Percentiles rank a stretch among this genome's conserved stretches.
Evolutionary conservation across 2,888 invertebrate species (phyloP).

Genomic region (Endotricha flammealis): DNA sequence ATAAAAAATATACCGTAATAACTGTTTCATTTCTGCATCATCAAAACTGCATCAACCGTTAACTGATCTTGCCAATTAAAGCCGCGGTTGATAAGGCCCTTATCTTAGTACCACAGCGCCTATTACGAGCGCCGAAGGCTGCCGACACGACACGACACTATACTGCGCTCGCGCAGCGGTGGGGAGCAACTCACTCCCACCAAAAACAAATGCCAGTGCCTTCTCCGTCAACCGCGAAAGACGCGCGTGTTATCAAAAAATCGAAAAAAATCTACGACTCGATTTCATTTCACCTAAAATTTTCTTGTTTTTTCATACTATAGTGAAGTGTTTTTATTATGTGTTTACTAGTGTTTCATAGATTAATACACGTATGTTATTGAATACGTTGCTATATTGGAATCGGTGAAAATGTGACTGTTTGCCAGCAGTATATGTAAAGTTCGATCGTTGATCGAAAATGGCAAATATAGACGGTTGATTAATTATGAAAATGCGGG

Average conservation of each 20-base stretch:
- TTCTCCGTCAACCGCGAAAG: slow-evolving; percentile 41
- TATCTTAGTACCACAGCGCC: neutral
- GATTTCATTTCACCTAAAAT: slow-evolving; percentile 11
- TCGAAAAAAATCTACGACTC: slow-evolving; percentile 28
- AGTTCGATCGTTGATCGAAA: slow-evolving; percentile 37
- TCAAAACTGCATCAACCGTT: neutral
- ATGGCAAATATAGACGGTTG: slow-evolving; percentile 52
- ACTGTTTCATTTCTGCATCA: neutral
- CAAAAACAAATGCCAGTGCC: slow-evolving; percentile 46
- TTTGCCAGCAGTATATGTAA: too few species aligned
- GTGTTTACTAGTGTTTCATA: slow-evolving; percentile 22
- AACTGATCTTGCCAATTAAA: neutral
- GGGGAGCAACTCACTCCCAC: slow-evolving; percentile 42
- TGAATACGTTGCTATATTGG: slow-evolving; percentile 36
- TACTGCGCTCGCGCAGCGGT: slow-evolving; percentile 46
- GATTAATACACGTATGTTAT: slow-evolving; percentile 34
- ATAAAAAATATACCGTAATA: neutral
- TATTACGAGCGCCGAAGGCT: too few species aligned
- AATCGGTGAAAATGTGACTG: slow-evolving; percentile 72
- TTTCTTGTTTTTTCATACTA: slow-evolving; percentile 23
- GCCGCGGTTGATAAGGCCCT: neutral
- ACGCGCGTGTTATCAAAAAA: slow-evolving; percentile 41
- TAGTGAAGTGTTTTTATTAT: slow-evolving; percentile 16
- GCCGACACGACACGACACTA: too few species aligned
- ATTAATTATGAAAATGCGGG: slow-evolving; percentile 59